phyloP scores from a whole-genome alignment of 1,140 invertebrate genomes.

The Diabrotica virgifera region DNA sequence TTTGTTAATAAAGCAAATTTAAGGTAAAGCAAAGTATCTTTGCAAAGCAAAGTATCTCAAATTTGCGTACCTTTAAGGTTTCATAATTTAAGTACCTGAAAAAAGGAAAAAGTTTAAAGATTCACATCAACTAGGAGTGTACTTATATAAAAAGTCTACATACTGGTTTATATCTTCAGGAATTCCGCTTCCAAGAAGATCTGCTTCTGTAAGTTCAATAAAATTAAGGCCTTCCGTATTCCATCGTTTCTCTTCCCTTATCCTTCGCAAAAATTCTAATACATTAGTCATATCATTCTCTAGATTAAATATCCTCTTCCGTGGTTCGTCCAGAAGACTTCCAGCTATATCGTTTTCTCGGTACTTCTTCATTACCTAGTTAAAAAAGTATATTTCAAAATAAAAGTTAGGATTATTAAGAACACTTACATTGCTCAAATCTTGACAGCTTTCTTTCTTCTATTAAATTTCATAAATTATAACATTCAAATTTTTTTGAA shows the following conservation, averaged over 20 bases:
- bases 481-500: not conserved
- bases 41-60: no score
- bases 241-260: slow-evolving; percentile 34
- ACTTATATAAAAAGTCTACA: not conserved
- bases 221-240: slow-evolving; percentile 37
- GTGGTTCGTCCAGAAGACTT: slow-evolving; percentile 35
- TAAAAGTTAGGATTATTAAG: no score
- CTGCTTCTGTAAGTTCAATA: slow-evolving; percentile 30
- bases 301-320: slow-evolving; percentile 36
- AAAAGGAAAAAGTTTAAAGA: not conserved
- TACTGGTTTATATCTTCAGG: not conserved
- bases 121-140: not conserved
- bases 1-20: slow-evolving; percentile 12
- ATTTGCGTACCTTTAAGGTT: slow-evolving; percentile 7
- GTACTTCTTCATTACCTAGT: slow-evolving; percentile 43
- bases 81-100: slow-evolving; percentile 12
- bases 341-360: slow-evolving; percentile 34
- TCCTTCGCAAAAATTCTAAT: slow-evolving; percentile 37
- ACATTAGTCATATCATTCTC: slow-evolving; percentile 40
- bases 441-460: not conserved
- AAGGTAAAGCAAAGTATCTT: not conserved
- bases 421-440: no score
- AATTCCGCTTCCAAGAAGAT: slow-evolving; percentile 28
- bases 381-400: slow-evolving; percentile 14
- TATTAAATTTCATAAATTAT: not conserved